These are phyloP conservation scores for Phalangium opilio DNA, from an alignment of 2,888 invertebrate genomes.

Conservation along the genomic window DNA sequence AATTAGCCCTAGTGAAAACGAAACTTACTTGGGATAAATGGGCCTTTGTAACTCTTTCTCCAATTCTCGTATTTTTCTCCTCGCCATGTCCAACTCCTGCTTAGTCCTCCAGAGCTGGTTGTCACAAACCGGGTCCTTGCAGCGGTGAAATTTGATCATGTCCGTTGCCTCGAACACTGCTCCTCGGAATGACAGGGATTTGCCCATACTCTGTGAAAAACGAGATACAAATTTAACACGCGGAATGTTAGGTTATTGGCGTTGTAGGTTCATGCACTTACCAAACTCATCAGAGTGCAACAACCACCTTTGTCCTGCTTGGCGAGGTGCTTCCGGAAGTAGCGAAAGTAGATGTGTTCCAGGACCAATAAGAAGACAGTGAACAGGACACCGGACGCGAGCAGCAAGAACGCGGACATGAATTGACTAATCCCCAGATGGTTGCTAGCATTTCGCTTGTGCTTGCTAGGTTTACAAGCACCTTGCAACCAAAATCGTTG, in stretches of 20 bases:
- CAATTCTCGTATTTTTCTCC: constrained; percentile 64
- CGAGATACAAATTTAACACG: neutral
- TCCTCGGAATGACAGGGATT: constrained; percentile 35
- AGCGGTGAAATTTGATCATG: constrained; percentile 37
- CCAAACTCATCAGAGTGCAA: constrained; percentile 87
- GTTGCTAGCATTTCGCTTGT: constrained; percentile 48
- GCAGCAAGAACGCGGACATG: constrained; percentile 84
- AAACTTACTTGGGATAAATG: too few relatives aligned
- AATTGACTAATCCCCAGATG: constrained; percentile 55
- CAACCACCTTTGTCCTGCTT: constrained; percentile 80
- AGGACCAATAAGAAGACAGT: constrained; percentile 70
- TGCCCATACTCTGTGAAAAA: constrained; percentile 20
- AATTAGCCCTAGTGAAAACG: too few relatives aligned
- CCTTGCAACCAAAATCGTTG: constrained; percentile 91
- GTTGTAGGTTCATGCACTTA: constrained; percentile 33
- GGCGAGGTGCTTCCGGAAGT: constrained; percentile 63
- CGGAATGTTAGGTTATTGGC: neutral
- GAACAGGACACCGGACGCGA: constrained; percentile 84
- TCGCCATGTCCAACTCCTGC: constrained; percentile 74
- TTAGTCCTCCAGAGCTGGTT: constrained; percentile 77
- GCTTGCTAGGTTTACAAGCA: constrained; percentile 78
- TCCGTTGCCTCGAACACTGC: constrained; percentile 16
- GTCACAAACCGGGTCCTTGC: constrained; percentile 62
- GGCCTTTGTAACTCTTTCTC: constrained; percentile 32
- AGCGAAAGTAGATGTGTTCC: constrained; percentile 90